Evolutionary conservation across 1,140 invertebrate genomes (phyloP).

Genomic region (Drosophila varians): DNA sequence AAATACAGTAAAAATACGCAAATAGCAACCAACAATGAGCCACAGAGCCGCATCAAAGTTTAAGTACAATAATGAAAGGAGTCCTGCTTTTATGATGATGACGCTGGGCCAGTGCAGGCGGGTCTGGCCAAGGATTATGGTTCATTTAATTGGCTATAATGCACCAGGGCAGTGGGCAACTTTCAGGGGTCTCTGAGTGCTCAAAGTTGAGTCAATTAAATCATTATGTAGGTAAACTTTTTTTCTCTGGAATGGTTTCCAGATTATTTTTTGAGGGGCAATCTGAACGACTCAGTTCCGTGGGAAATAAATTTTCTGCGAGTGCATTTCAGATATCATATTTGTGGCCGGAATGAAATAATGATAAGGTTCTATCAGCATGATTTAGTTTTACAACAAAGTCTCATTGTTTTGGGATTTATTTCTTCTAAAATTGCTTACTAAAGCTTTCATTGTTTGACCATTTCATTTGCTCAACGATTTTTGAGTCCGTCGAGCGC

Average conservation of each 20-base stretch:
- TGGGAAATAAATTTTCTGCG: too few relatives aligned
- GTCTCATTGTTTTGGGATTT: not conserved
- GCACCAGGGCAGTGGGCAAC: not conserved
- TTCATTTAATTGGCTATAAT: constrained; percentile 45
- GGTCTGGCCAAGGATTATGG: constrained; percentile 29
- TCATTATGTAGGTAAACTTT: not conserved
- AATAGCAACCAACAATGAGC: constrained; percentile 5
- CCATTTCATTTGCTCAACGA: constrained; percentile 1
- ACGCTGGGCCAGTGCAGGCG: constrained; percentile 6
- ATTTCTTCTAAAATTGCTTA: not conserved
- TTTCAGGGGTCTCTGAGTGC: not conserved
- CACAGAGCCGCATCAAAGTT: constrained; percentile 50
- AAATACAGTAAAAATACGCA: constrained; percentile 43
- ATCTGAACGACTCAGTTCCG: too few relatives aligned
- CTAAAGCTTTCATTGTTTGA: not conserved
- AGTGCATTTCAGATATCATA: not conserved
- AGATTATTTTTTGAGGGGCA: not conserved
- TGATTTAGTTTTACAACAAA: not conserved
- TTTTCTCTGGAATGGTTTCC: too few relatives aligned
- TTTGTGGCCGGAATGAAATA: not conserved
- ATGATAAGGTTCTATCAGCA: not conserved
- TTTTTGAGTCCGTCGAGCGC: constrained; percentile 22
- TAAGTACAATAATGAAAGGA: constrained; percentile 48
- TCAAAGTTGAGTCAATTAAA: constrained; percentile 19
- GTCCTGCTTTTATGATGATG: constrained; percentile 7